Evolutionary conservation across 2,888 invertebrate species (phyloP).

Genomic region (Malthinus seriepunctatus): DNA sequence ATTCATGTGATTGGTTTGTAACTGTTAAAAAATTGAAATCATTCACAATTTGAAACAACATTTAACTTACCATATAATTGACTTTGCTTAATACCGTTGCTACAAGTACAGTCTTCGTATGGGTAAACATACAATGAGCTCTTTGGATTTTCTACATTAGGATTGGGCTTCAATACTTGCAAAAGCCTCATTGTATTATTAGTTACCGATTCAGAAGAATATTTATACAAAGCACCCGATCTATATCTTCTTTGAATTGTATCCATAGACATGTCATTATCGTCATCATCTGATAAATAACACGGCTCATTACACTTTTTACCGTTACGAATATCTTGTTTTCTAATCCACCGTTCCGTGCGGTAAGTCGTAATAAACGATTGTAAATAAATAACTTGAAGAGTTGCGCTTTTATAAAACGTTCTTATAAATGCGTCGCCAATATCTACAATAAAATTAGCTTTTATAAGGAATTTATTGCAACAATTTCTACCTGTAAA

Average conservation of each 20-base stretch:
- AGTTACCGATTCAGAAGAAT: constrained; percentile 14
- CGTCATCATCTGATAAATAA: constrained; percentile 33
- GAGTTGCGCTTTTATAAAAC: constrained; percentile 37
- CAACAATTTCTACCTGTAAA: constrained; percentile 45
- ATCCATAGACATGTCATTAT: constrained; percentile 17
- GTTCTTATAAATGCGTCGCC: constrained; percentile 43
- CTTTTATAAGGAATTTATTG: not conserved
- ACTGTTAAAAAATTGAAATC: not conserved
- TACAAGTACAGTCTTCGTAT: constrained; percentile 45
- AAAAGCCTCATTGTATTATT: constrained; percentile 32
- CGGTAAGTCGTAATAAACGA: constrained; percentile 33
- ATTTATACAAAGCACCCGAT: not conserved
- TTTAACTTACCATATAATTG: not conserved
- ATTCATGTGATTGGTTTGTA: not conserved
- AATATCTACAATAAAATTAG: constrained; percentile 37
- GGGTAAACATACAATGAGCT: constrained; percentile 46
- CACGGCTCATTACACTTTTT: constrained; percentile 8
- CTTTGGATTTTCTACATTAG: constrained; percentile 27
- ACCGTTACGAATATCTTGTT: constrained; percentile 25
- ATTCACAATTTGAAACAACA: not conserved
- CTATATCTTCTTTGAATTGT: constrained; percentile 22
- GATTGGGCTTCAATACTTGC: constrained; percentile 11
- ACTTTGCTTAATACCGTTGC: constrained; percentile 14
- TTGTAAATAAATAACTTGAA: constrained; percentile 49
- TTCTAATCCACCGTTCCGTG: constrained; percentile 26